These are phyloP conservation scores for Phania funesta DNA, from an alignment of 2,888 invertebrate genomes.

Conservation along the genomic window DNA sequence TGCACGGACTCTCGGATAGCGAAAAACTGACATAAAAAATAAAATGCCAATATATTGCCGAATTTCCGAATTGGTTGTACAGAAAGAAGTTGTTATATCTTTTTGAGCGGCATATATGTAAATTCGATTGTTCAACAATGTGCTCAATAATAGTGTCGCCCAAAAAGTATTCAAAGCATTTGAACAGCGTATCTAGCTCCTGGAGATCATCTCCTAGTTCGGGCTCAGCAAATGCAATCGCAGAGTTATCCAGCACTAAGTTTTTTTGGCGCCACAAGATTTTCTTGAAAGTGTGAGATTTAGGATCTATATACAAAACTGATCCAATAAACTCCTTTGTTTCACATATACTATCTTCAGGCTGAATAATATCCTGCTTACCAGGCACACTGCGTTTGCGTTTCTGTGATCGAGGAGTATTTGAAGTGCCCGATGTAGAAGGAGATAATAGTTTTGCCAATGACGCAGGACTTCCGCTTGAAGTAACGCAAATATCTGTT, in stretches of 20 bases:
- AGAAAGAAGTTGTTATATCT: slow-evolving; percentile 50
- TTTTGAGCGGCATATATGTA: slow-evolving; percentile 53
- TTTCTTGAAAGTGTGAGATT: slow-evolving; percentile 39
- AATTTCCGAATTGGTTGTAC: slow-evolving; percentile 51
- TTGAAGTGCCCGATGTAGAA: no score
- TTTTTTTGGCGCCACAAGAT: slow-evolving; percentile 56
- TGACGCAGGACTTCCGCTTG: no score
- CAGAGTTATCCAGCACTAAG: slow-evolving; percentile 47
- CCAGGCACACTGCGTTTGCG: slow-evolving; percentile 34
- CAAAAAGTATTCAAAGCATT: slow-evolving; percentile 9
- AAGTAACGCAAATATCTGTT: no score
- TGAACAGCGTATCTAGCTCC: slow-evolving; percentile 17
- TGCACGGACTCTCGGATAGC: slow-evolving; percentile 56
- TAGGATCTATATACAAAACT: slow-evolving; percentile 41
- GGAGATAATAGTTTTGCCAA: not conserved
- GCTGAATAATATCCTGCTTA: slow-evolving; percentile 7
- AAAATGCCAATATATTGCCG: slow-evolving; percentile 61
- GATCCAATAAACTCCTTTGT: slow-evolving; percentile 43
- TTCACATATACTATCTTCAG: no score
- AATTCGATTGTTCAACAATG: no score
- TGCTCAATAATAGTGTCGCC: no score
- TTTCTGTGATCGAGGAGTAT: not conserved
- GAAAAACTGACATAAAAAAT: slow-evolving; percentile 58
- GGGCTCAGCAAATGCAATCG: slow-evolving; percentile 39
- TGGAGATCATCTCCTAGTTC: slow-evolving; percentile 8